These are phyloP conservation scores for Corythoichthys intestinalis DNA, from an alignment of 2,113 vertebrate genomes.

Conservation along the genomic window DNA sequence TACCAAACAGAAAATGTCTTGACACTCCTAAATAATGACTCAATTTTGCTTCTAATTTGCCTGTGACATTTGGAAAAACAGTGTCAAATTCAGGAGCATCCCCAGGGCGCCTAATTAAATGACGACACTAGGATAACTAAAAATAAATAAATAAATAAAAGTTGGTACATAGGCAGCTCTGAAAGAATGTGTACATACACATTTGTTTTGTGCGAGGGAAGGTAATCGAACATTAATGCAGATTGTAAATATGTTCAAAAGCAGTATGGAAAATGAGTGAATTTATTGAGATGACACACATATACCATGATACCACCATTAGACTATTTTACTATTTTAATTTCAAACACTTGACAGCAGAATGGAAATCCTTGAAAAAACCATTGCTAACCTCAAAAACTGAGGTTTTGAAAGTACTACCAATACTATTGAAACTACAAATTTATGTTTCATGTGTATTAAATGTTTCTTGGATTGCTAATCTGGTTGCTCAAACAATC, in stretches of 20 bases:
- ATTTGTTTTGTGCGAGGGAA: background rate
- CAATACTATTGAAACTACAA: no score
- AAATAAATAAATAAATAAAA: background rate
- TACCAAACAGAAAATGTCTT: slow-evolving; percentile 13
- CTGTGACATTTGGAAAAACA: slow-evolving; percentile 69
- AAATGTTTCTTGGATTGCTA: background rate
- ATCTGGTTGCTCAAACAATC: background rate
- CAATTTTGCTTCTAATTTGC: slow-evolving; percentile 48
- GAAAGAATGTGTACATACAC: background rate
- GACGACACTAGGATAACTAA: slow-evolving; percentile 31
- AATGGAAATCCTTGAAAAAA: no score
- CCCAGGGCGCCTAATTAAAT: slow-evolving; percentile 67
- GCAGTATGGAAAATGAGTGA: background rate
- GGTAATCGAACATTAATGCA: background rate
- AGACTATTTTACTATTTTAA: no score
- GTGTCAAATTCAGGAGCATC: slow-evolving; percentile 60
- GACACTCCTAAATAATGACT: slow-evolving; percentile 50
- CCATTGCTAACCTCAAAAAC: no score
- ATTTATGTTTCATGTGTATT: background rate
- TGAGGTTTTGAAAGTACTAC: no score
- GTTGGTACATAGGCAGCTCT: background rate
- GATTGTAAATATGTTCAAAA: background rate
- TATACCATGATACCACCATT: no score
- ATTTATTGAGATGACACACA: no score
- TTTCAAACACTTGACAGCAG: no score